Evolutionary conservation across 2,888 invertebrate genomes (phyloP).

Genomic region (Cenopis cana): DNA sequence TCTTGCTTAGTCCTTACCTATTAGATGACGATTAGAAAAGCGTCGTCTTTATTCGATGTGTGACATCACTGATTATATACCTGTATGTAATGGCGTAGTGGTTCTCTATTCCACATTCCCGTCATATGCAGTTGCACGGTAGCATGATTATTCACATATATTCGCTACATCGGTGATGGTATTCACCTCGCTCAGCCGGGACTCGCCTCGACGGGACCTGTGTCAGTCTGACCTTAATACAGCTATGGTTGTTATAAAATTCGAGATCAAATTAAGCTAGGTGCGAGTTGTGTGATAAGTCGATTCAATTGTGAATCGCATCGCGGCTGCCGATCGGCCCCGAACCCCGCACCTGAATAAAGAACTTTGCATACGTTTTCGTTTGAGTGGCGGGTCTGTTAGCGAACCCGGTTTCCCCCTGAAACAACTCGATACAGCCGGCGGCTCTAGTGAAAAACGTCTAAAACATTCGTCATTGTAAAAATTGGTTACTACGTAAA

Average conservation of each 20-base stretch:
- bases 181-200: not conserved
- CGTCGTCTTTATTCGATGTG: not conserved
- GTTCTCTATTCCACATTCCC: constrained; percentile 13
- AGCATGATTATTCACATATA: not conserved
- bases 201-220: too few species aligned
- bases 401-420: not conserved
- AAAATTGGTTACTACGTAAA: constrained; percentile 9
- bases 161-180: not conserved
- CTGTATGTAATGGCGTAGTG: not conserved
- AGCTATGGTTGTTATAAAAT: not conserved
- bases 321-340: constrained; percentile 5
- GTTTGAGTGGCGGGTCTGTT: not conserved
- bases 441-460: constrained; percentile 1
- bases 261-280: not conserved
- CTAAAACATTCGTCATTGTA: constrained; percentile 2
- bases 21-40: not conserved
- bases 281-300: not conserved
- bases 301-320: not conserved
- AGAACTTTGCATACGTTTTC: constrained; percentile 7
- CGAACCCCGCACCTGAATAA: not conserved
- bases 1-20: too few species aligned
- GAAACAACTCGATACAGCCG: not conserved
- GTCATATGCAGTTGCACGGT: not conserved
- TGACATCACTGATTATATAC: not conserved
- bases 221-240: not conserved